phyloP scores from a whole-genome alignment of 2,797 vertebrate species.

The Anomalospiza imberbis region DNA sequence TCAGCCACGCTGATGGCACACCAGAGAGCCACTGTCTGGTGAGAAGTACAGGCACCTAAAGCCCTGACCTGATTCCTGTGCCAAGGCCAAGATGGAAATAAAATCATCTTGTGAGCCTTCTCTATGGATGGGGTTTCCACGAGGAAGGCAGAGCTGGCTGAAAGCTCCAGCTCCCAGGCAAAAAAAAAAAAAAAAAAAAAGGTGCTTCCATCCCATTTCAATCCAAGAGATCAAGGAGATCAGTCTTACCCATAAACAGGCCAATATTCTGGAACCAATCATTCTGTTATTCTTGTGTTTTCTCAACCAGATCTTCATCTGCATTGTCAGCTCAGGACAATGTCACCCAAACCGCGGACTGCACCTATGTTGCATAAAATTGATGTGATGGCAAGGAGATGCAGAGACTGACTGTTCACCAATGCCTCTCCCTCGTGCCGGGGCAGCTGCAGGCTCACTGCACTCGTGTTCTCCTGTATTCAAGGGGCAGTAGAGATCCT shows the following conservation, averaged over 20 bases:
- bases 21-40: background rate
- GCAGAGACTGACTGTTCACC: background rate
- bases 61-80: background rate
- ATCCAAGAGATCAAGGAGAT: background rate
- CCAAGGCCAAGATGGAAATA: background rate
- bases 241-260: background rate
- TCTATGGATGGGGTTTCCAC: background rate
- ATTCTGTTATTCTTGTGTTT: background rate
- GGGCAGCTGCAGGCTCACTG: background rate
- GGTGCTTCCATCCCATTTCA: background rate
- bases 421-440: background rate
- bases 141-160: background rate
- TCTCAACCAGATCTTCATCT: background rate
- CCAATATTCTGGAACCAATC: background rate
- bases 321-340: background rate
- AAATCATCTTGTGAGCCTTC: background rate
- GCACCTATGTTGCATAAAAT: background rate
- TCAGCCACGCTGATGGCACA: background rate
- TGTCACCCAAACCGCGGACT: background rate
- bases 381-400: background rate
- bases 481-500: background rate
- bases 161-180: background rate
- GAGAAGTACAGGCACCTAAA: background rate
- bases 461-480: background rate
- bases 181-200: background rate